Percentiles rank a stretch among this genome's conserved stretches.
phyloP scores from a whole-genome alignment of 2,888 invertebrate species.

The Euzetes globulus region DNA sequence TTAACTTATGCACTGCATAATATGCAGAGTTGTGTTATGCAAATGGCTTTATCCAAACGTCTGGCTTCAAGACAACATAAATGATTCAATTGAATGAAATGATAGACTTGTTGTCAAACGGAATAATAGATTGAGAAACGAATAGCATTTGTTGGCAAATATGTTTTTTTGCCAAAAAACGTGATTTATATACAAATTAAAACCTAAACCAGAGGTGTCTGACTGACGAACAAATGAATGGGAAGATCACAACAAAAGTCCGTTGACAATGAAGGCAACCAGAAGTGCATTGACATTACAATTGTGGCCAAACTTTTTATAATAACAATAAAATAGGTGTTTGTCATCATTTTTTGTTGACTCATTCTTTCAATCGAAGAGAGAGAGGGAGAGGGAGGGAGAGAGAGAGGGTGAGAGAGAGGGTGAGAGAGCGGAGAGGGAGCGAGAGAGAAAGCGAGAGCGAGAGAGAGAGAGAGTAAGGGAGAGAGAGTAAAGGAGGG shows the following conservation, averaged over 20 bases:
- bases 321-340: neutral
- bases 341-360: constrained; percentile 1
- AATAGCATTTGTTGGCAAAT: neutral
- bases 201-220: neutral
- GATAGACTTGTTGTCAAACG: neutral
- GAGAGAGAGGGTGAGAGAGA: neutral
- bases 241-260: neutral
- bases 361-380: neutral
- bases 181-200: neutral
- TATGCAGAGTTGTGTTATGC: neutral
- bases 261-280: constrained; percentile 15
- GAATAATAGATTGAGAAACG: neutral
- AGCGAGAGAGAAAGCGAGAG: too few relatives aligned
- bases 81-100: neutral
- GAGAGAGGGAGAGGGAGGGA: neutral
- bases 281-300: constrained; percentile 1
- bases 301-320: constrained; percentile 9
- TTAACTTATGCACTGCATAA: too few relatives aligned
- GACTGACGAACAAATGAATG: neutral
- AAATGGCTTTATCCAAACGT: neutral
- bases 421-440: too few relatives aligned
- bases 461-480: too few relatives aligned
- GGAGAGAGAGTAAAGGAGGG: too few relatives aligned
- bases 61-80: neutral
- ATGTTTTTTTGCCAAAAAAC: neutral